phyloP scores from a whole-genome alignment of 2,888 invertebrate species.

The Mamestra brassicae region DNA sequence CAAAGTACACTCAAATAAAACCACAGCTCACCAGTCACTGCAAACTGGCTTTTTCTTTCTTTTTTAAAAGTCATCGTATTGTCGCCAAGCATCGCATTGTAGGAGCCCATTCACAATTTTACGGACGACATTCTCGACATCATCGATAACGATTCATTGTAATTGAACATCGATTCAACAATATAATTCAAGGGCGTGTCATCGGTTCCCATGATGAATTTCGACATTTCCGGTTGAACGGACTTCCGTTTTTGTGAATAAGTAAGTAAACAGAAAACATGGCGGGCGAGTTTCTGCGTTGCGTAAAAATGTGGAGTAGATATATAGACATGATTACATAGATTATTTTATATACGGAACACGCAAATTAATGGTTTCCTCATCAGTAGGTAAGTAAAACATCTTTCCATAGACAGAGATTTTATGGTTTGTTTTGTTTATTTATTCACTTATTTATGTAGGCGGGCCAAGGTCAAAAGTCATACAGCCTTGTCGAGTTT shows the following conservation, averaged over 20 bases:
- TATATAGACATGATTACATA: conserved; percentile 34
- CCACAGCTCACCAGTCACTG: conserved; percentile 9
- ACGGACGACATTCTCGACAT: conserved; percentile 60
- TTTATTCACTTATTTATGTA: conserved; percentile 16
- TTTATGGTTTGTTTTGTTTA: conserved; percentile 19
- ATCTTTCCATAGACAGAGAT: conserved; percentile 18
- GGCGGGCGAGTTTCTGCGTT: conserved; percentile 45
- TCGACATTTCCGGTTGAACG: conserved; percentile 66
- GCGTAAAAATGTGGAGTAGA: conserved; percentile 39
- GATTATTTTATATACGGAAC: conserved; percentile 33
- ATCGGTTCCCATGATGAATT: conserved; percentile 71
- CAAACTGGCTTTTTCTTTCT: conserved; percentile 39
- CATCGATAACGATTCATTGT: conserved; percentile 65
- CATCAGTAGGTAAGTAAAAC: conserved; percentile 29
- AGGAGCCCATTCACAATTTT: conserved; percentile 56
- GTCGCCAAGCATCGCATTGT: conserved; percentile 55
- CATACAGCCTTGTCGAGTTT: conserved; percentile 4
- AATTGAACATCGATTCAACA: conserved; percentile 65
- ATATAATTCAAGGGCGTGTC: conserved; percentile 73
- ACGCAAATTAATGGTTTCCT: conserved; percentile 42
- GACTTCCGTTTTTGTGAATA: conserved; percentile 67
- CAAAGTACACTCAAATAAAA: conserved; percentile 24
- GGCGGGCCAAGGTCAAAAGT: conserved; percentile 15
- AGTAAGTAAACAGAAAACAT: conserved; percentile 46
- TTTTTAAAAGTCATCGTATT: conserved; percentile 48